phyloP scores from a whole-genome alignment of 1,140 invertebrate genomes.

The Cydia splendana region DNA sequence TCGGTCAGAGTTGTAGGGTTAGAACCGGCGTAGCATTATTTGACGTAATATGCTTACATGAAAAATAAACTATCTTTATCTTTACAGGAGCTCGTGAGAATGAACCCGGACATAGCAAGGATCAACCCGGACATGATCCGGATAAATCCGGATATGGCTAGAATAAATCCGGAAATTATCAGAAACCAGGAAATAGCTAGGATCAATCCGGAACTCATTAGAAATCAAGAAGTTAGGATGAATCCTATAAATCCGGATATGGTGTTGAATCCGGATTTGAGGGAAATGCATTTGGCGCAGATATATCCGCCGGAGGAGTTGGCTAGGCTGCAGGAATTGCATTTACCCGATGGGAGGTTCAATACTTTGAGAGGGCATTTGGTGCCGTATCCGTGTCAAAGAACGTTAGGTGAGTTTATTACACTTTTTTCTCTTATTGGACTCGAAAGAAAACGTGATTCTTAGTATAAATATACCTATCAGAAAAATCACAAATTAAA shows the following conservation, averaged over 20 bases:
- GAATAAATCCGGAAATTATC: constrained; percentile 52
- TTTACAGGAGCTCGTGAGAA: not conserved
- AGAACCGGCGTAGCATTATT: no score
- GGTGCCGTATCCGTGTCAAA: constrained; percentile 62
- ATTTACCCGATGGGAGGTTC: constrained; percentile 58
- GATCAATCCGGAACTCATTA: constrained; percentile 51
- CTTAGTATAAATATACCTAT: no score
- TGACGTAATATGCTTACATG: no score
- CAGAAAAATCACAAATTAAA: no score
- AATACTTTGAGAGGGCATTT: constrained; percentile 68
- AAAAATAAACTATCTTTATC: no score
- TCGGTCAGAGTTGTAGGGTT: no score
- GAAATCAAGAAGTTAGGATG: constrained; percentile 37
- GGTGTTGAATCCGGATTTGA: constrained; percentile 25
- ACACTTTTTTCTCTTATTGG: no score
- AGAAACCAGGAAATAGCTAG: constrained; percentile 44
- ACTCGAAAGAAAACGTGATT: no score
- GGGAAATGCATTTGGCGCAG: constrained; percentile 40
- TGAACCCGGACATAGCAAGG: constrained; percentile 32
- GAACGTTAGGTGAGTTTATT: constrained; percentile 44
- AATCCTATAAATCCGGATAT: constrained; percentile 42
- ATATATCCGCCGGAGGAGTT: constrained; percentile 60
- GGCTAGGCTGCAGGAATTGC: constrained; percentile 53
- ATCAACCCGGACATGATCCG: constrained; percentile 45
- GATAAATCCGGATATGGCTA: constrained; percentile 42